Evolutionary conservation across 37 sponge, comb jelly and placozoan genomes (phyloP), one percentile per base, ranked within the genome.

Genomic region (Spongilla lacustris): DNA sequence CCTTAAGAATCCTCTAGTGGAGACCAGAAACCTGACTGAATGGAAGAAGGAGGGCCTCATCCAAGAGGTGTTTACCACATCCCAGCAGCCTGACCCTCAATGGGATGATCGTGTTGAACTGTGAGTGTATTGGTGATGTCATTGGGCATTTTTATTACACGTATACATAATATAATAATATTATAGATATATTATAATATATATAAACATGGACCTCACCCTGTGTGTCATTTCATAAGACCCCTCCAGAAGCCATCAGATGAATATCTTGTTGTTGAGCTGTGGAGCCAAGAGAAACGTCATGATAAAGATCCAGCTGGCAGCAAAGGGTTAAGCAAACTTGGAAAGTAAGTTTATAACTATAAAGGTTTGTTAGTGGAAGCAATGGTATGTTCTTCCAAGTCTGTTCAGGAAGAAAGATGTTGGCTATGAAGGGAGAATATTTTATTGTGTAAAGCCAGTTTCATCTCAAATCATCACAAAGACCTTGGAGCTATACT

Each of bases 391-490:
- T 46, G 46, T 46, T 46, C 46, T 46, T 46, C 8, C 8, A 4
- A 46, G 58, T 58, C 21, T 58, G 14, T 58, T 58, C 19, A 58
- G 11, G 1, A 8, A 58, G 58, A 58, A 58, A 14, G 58, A 58
- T 19, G 58, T 8, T 84, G 88, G 88, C 67, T 92, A 83, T 48
- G 79, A 83, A 76, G 92, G 92, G 9, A 67, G 92, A 0, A 36
- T 69, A 28, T 88, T 88, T 85, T 73, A 75, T 35, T 74, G 41
- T 29, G 76, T 92, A 0, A 68, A 74, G 30, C 38, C 77, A 0
- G 34, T 89, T 46, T 83, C 89, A 30, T 67, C 31, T 29, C 23
- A n/a, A 11, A 80, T 74, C n/a, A 68, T 71, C 22, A 35, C n/a
- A 2, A 89, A 83, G 89, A 73, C 66, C 13, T 34, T 90, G 23